phyloP scores from a whole-genome alignment of 1,140 invertebrate genomes.

The Temnothorax curvispinosus region DNA sequence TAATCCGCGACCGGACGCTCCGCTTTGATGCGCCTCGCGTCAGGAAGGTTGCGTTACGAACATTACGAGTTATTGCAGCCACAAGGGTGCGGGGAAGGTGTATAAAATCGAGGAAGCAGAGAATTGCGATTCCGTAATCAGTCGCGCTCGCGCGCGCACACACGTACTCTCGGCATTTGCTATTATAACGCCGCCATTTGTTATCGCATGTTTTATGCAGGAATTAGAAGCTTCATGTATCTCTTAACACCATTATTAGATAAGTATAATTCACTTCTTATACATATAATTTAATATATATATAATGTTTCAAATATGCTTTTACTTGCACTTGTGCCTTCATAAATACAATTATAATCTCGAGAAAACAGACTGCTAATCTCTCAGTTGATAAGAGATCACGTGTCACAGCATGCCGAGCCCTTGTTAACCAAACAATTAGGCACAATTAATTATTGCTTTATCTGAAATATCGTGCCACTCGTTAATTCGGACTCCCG shows the following conservation, averaged over 20 bases:
- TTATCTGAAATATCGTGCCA: constrained; percentile 1
- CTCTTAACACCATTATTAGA: not conserved
- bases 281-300: not conserved
- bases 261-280: not conserved
- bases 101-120: constrained; percentile 2
- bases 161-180: not conserved
- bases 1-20: constrained; percentile 50
- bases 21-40: constrained; percentile 36
- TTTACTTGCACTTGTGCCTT: not conserved
- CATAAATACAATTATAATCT: not conserved
- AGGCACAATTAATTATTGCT: not conserved
- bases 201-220: constrained; percentile 28
- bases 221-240: constrained; percentile 11
- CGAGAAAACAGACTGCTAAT: not conserved
- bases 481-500: not conserved
- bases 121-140: constrained; percentile 47
- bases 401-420: not conserved
- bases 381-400: not conserved
- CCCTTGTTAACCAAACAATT: constrained; percentile 9
- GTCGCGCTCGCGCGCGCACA: not conserved
- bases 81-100: not conserved
- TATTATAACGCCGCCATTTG: constrained; percentile 29
- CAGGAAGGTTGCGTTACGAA: not conserved
- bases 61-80: constrained; percentile 24
- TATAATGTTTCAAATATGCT: not conserved